Evolutionary conservation across 1,140 invertebrate species (phyloP).

Genomic region (Zaprionus taronus): DNA sequence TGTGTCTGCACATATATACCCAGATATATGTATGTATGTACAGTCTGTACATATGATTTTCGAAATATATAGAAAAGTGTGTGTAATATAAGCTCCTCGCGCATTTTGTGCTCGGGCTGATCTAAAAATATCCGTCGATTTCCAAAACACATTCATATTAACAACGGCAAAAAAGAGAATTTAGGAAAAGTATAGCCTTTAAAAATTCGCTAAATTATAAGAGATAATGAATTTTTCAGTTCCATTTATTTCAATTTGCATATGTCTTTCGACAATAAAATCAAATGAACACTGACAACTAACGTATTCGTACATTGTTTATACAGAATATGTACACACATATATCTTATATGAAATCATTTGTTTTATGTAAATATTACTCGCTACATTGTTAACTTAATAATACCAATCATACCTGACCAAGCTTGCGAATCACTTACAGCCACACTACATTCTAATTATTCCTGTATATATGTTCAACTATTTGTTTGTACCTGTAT

Average conservation of each 20-base stretch:
- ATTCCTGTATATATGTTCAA: conserved; percentile 38
- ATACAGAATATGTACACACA: background rate
- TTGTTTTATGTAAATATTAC: conserved; percentile 13
- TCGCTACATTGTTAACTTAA: background rate
- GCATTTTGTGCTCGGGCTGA: conserved; percentile 64
- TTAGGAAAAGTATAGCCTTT: conserved; percentile 50
- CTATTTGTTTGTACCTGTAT: background rate
- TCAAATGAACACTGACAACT: background rate
- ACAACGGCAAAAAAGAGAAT: conserved; percentile 32
- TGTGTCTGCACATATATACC: conserved; percentile 3
- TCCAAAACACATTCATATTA: conserved; percentile 75
- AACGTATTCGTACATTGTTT: background rate
- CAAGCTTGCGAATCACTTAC: conserved; percentile 60
- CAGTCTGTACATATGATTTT: conserved; percentile 11
- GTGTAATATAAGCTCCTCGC: conserved; percentile 79
- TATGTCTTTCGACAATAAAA: background rate
- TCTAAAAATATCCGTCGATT: conserved; percentile 79
- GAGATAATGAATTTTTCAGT: conserved; percentile 3
- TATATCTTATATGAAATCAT: background rate
- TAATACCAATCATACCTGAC: conserved; percentile 10
- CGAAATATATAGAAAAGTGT: conserved; percentile 29
- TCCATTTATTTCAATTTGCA: background rate
- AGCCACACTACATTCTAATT: conserved; percentile 62
- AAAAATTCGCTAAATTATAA: conserved; percentile 25
- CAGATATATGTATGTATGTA: conserved; percentile 1